Conservation (phyloP, 2,888 invertebrate genomes). For the Chorisops tibialis region DNA sequence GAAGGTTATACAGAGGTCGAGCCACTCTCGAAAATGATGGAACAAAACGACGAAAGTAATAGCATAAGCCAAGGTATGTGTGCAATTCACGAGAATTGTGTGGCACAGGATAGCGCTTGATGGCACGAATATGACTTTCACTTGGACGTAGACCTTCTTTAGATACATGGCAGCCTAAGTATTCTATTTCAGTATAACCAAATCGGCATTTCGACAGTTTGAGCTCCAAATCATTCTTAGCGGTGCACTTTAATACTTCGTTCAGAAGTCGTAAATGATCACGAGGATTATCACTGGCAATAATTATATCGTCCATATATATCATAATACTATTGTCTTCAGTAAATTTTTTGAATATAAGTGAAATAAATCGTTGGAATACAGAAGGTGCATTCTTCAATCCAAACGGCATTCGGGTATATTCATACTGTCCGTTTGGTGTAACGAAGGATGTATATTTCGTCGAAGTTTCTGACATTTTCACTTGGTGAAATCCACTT, state of each 20-base stretch:
- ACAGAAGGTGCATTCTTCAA: neutral
- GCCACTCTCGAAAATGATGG: constrained; percentile 35
- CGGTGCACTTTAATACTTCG: neutral
- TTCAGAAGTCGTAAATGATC: neutral
- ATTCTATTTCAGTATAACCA: neutral
- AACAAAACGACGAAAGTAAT: constrained; percentile 33
- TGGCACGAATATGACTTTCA: neutral
- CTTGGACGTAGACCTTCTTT: neutral
- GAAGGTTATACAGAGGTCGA: constrained; percentile 40
- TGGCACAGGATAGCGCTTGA: constrained; percentile 6
- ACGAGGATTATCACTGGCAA: constrained; percentile 2
- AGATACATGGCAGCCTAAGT: neutral
- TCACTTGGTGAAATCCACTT: constrained; percentile 36
- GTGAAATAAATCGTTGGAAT: constrained; percentile 35
- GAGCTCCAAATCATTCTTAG: neutral
- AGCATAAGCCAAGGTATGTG: constrained; percentile 29
- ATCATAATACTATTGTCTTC: constrained; percentile 19
- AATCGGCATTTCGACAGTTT: neutral
- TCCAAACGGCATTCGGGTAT: too few relatives aligned
- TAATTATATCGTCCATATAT: constrained; percentile 34
- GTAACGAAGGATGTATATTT: constrained; percentile 29
- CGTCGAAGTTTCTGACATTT: constrained; percentile 30
- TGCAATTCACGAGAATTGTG: constrained; percentile 21
- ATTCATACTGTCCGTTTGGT: too few relatives aligned
- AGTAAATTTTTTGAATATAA: constrained; percentile 33